phyloP scores from a whole-genome alignment of 2,888 invertebrate species.

The Cyrtodaria siliqua region DNA sequence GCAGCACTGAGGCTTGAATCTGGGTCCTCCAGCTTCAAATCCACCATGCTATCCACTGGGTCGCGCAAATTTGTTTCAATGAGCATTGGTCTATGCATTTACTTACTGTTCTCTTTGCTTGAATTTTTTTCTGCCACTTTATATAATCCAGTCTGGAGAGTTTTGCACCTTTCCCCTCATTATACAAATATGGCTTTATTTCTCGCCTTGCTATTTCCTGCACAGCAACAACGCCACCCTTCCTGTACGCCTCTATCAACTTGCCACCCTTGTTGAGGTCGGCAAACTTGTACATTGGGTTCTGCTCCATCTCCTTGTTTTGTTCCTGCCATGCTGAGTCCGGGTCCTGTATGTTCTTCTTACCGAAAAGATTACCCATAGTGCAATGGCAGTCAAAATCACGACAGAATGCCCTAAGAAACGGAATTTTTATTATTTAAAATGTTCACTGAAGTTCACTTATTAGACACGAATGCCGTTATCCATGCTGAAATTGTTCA shows the following conservation, averaged over 20 bases:
- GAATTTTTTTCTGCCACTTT: slow-evolving; percentile 93
- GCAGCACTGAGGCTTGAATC: too few relatives aligned
- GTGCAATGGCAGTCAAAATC: slow-evolving; percentile 8
- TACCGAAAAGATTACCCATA: slow-evolving; percentile 69
- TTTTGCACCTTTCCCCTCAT: slow-evolving; percentile 78
- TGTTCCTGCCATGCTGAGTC: slow-evolving; percentile 84
- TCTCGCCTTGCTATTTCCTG: slow-evolving; percentile 77
- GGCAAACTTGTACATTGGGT: slow-evolving; percentile 83
- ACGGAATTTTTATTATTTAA: too few relatives aligned
- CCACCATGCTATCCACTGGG: too few relatives aligned
- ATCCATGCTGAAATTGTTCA: too few relatives aligned
- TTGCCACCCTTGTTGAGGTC: slow-evolving; percentile 80
- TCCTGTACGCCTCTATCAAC: slow-evolving; percentile 76
- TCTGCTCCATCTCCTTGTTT: slow-evolving; percentile 80
- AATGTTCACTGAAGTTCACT: too few relatives aligned
- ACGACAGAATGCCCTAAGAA: too few relatives aligned
- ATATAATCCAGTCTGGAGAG: slow-evolving; percentile 79
- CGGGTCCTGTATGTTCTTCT: slow-evolving; percentile 65
- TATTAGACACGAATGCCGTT: too few relatives aligned
- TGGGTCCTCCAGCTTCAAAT: too few relatives aligned
- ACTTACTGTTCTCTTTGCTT: slow-evolving; percentile 85
- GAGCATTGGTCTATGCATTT: too few relatives aligned
- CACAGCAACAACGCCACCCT: slow-evolving; percentile 77
- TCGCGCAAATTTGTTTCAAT: too few relatives aligned
- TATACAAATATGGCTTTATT: slow-evolving; percentile 79